phyloP scores from a whole-genome alignment of 2,888 invertebrate species.

The Aplocera efformata region DNA sequence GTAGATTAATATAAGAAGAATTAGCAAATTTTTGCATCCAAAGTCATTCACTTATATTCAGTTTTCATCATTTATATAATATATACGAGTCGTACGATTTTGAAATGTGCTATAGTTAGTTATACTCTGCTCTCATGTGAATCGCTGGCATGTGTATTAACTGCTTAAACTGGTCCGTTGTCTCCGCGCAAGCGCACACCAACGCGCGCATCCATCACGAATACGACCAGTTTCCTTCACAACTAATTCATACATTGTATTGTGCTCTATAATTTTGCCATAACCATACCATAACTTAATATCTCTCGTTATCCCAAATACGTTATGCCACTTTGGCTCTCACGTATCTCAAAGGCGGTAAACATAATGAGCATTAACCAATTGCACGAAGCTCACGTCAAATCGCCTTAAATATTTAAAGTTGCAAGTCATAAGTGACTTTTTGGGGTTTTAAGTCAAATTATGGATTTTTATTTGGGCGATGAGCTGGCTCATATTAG shows the following conservation, averaged over 20 bases:
- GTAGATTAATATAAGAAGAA: no score
- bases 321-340: conserved; percentile 38
- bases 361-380: conserved; percentile 69
- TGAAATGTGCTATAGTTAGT: no score
- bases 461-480: conserved; percentile 58
- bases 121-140: no score
- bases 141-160: no score
- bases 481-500: conserved; percentile 64
- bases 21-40: no score
- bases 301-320: conserved; percentile 50
- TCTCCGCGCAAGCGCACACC: conserved; percentile 35
- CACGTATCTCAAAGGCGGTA: conserved; percentile 48
- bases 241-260: conserved; percentile 37
- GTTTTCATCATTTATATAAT: no score
- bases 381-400: conserved; percentile 72
- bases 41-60: no score
- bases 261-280: conserved; percentile 46
- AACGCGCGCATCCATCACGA: conserved; percentile 45
- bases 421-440: conserved; percentile 19
- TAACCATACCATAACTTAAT: conserved; percentile 45
- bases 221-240: conserved; percentile 35
- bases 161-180: conserved; percentile 22
- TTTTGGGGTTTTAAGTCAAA: conserved; percentile 55
- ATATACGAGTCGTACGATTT: no score
- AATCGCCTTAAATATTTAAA: conserved; percentile 57